Evolutionary conservation across 2,113 vertebrate genomes (phyloP), one percentile per base, ranked within the genome.

Genomic region (Ciconia boyciana): DNA sequence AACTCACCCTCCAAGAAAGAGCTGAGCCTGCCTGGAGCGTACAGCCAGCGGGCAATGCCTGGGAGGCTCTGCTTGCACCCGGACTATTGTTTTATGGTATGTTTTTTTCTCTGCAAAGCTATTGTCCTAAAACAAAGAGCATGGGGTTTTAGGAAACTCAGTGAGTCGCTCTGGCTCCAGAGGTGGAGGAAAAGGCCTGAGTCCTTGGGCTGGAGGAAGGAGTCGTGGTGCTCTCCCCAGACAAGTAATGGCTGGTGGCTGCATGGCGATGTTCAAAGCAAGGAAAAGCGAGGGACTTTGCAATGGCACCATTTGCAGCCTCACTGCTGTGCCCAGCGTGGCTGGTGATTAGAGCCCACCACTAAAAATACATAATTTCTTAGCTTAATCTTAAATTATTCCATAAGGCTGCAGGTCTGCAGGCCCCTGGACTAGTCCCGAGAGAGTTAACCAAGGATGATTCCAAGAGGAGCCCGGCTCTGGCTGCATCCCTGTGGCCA

Each of bases 101-200:
- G 18, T 2, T 48, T 52, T 66, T 34, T 55, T 69, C 39, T 18
- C 86, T 86, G 69, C 60, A 82, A 82, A 76, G 20, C 43, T 78
- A 62, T 87, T 90, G 70, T 87, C 54, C 18, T 62, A 43, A 82
- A 89, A 89, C 81, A 92, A 82, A 92, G 57, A 72, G n/a, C 16
- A 21, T 25, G 10, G 31, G 16, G 19, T 20, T 29, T 85, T 81
- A 52, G 68, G 61, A 36, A 92, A 84, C n/a, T 28, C 28, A 60
- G 32, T 7, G 68, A 66, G 36, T 46, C 2, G 0, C 52, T 68
- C 71, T 87, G 82, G 77, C 71, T 78, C 65, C 71, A 46, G 77
- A 51, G 41, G 7, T 7, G 25, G 25, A 92, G 52, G 52, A 66
- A 86, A 78, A 83, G n/a, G 4, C 64, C 24, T 3, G 34, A 74